These are phyloP conservation scores for Orthosia gothica DNA, from an alignment of 2,888 invertebrate genomes.

Conservation along the genomic window DNA sequence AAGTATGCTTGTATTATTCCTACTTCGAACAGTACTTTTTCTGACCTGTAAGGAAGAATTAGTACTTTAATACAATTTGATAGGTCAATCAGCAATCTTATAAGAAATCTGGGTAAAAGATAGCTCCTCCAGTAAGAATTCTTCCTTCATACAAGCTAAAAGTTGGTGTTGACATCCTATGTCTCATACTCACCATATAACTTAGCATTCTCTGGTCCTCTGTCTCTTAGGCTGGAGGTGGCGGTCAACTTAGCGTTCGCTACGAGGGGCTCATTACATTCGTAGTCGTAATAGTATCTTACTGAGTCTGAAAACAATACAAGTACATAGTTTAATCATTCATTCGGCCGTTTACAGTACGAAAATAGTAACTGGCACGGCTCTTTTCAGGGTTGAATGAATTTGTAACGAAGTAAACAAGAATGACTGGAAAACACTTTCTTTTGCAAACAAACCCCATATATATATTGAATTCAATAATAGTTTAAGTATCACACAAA, in stretches of 20 bases:
- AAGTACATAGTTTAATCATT: conserved; percentile 1
- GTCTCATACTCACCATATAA: conserved; percentile 94
- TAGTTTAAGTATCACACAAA: background rate
- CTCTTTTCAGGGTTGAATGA: conserved; percentile 44
- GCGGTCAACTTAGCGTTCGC: conserved; percentile 94
- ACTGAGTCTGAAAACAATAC: conserved; percentile 81
- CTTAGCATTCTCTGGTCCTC: conserved; percentile 96
- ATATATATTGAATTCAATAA: background rate
- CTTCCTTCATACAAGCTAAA: conserved; percentile 21
- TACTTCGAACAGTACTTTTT: conserved; percentile 5
- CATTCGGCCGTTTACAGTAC: conserved; percentile 1
- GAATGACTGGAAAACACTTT: conserved; percentile 17
- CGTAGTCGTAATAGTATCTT: conserved; percentile 90
- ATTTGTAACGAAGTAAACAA: conserved; percentile 58
- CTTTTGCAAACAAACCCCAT: background rate
- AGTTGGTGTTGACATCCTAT: conserved; percentile 18
- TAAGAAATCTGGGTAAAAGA: background rate
- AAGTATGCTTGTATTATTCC: background rate
- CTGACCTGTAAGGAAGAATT: conserved; percentile 9
- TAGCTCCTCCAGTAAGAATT: conserved; percentile 5
- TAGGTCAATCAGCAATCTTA: too few species aligned
- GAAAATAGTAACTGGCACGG: conserved; percentile 33
- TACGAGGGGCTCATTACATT: conserved; percentile 96
- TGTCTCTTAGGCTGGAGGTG: conserved; percentile 95
- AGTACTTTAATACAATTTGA: background rate